Percentiles rank a stretch among this genome's conserved stretches.
These are phyloP conservation scores for Hapalemur alaotrensis DNA, from an alignment of 2,797 vertebrate genomes.

Conservation along the genomic window DNA sequence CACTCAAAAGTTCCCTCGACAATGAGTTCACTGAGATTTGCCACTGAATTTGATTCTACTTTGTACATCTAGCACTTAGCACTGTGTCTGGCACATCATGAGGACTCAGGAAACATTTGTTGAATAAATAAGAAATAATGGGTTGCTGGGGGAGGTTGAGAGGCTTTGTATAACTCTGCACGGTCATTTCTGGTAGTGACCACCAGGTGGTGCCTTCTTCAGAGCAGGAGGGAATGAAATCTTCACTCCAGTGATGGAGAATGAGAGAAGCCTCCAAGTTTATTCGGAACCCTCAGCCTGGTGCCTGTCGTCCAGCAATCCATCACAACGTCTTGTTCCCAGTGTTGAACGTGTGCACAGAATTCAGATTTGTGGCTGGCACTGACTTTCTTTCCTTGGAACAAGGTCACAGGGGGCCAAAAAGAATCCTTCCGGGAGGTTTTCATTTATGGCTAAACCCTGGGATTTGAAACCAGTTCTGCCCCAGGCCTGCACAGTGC, in stretches of 20 bases:
- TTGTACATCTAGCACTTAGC: not conserved
- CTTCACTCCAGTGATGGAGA: too few relatives aligned
- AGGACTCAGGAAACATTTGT: not conserved
- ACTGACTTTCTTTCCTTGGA: not conserved
- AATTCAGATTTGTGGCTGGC: not conserved
- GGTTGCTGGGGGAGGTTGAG: not conserved
- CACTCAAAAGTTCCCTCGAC: not conserved
- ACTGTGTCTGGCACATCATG: not conserved
- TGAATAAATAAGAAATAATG: not conserved
- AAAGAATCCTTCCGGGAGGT: not conserved
- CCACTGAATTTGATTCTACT: not conserved
- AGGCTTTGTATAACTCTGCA: not conserved
- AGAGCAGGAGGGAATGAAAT: not conserved
- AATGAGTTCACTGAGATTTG: not conserved
- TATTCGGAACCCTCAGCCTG: not conserved
- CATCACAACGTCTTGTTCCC: not conserved
- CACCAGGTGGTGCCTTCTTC: slow-evolving; percentile 43
- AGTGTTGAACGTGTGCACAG: not conserved
- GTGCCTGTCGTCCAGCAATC: not conserved
- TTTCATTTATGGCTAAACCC: not conserved
- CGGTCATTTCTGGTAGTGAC: slow-evolving; percentile 48
- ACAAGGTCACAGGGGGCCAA: not conserved
- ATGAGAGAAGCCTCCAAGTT: not conserved
- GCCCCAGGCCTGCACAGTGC: not conserved
- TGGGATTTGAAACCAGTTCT: not conserved